phyloP scores from a whole-genome alignment of 2,888 invertebrate species.

The Hyppa rectilinea region DNA sequence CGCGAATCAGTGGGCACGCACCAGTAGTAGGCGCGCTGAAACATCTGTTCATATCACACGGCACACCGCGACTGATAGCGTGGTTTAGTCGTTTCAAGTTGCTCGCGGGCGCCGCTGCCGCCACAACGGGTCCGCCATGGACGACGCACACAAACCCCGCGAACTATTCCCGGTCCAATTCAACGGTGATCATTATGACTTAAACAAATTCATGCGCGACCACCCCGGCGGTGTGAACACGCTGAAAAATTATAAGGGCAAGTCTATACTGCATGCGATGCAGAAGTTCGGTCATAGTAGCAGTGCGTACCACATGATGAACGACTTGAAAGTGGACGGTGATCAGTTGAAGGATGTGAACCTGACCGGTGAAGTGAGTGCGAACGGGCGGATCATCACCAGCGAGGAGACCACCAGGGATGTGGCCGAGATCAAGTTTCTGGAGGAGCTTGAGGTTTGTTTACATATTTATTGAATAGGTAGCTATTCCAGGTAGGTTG shows the following conservation, averaged over 20 bases:
- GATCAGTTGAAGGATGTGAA: slow-evolving; percentile 84
- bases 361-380: slow-evolving; percentile 82
- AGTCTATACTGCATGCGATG: slow-evolving; percentile 90
- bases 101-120: slow-evolving; percentile 33
- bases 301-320: slow-evolving; percentile 92
- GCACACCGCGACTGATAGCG: slow-evolving; percentile 51
- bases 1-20: slow-evolving; percentile 40
- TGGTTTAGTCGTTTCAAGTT: slow-evolving; percentile 46
- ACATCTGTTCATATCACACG: slow-evolving; percentile 61
- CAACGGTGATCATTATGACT: slow-evolving; percentile 91
- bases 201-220: slow-evolving; percentile 92
- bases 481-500: too few relatives aligned
- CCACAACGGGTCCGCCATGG: slow-evolving; percentile 37
- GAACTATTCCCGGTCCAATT: slow-evolving; percentile 79
- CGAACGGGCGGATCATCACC: slow-evolving; percentile 83
- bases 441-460: slow-evolving; percentile 86
- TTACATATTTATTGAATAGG: neutral
- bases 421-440: slow-evolving; percentile 79
- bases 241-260: slow-evolving; percentile 90
- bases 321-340: slow-evolving; percentile 90
- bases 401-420: slow-evolving; percentile 76
- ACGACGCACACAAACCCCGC: slow-evolving; percentile 44
- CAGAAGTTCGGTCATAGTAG: slow-evolving; percentile 90
- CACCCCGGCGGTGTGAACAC: slow-evolving; percentile 94
- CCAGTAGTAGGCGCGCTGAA: slow-evolving; percentile 51